Evolutionary conservation across 2,113 vertebrate genomes (phyloP), one percentile per base, ranked within the genome.

Genomic region (Serilophus lunatus): DNA sequence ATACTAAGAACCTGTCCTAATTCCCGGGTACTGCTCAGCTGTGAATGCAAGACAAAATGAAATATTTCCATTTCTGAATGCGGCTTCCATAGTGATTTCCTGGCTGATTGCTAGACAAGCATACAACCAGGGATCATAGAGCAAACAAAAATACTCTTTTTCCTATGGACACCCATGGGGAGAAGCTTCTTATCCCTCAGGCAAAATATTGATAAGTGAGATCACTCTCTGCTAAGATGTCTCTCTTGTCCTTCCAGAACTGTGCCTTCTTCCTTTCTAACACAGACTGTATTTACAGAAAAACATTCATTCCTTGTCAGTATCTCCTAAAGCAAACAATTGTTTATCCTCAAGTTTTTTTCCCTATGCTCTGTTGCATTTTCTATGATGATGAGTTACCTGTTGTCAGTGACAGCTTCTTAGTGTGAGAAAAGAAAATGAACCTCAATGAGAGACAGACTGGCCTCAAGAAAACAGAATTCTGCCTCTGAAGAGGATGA

Each of bases 261-360:
- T 75, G 9, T 70, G 38, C 11, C 50, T 89, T 85, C 49, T 91
- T 76, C 74, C 54, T 72, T 92, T 82, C 74, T 63, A 66, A 64
- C 9, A 23, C 18, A 25, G 5, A 50, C 8, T n/a, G 11, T 74
- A 63, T 82, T 90, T 77, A 85, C 54, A 74, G 35, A 77, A 90
- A 87, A 75, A 66, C 28, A 47, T 35, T 42, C 65, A 45, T 42
- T 87, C 33, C 47, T 82, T 91, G 64, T 64, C 74, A 83, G 47
- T 80, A 14, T 66, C 33, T 96, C 60, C 59, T 96, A 86, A 80
- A 92, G 44, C 28, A 80, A 97, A 91, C 63, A 95, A 88, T 77
- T 95, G 77, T 94, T 95, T 92, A 95, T 83, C 22, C 25, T 25
- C 25, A 86, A 90, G 54, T 12, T 57, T 91, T 91, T 50, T 57